A percentile compares a stretch with the other conserved stretches of the same genome.
Evolutionary conservation across 2,888 invertebrate genomes (phyloP).

Genomic region (Belgica antarctica): DNA sequence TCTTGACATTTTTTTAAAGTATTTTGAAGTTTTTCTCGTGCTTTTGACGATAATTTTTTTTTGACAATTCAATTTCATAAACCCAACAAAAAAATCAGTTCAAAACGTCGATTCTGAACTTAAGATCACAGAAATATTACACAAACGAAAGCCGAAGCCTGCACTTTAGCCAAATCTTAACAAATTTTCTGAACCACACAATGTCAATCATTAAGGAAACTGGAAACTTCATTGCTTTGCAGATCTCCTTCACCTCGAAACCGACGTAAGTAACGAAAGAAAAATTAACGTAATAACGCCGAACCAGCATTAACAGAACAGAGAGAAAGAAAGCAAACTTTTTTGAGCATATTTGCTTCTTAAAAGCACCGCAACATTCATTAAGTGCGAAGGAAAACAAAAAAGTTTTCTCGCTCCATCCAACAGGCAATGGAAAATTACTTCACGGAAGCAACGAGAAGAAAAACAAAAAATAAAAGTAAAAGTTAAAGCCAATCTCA

Average conservation of each 20-base stretch:
- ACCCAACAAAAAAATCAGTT: no score
- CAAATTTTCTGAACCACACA: neutral
- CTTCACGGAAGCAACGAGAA: neutral
- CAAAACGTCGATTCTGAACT: no score
- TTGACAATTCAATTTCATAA: no score
- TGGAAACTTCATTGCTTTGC: no score
- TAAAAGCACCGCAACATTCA: slow-evolving; percentile 19
- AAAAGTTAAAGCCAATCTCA: slow-evolving; percentile 23
- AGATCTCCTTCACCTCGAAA: neutral
- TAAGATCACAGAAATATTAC: no score
- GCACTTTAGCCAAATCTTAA: no score
- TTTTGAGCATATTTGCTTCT: neutral
- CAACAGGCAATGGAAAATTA: neutral
- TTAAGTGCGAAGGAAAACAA: neutral
- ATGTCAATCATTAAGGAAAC: neutral
- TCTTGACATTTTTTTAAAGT: no score
- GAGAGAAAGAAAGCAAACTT: neutral
- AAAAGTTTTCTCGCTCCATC: neutral
- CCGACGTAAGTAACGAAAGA: neutral
- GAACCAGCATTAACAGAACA: neutral
- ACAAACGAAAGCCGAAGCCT: no score
- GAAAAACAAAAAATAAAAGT: slow-evolving; percentile 3
- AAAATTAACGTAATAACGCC: neutral
- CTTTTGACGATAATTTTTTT: neutral
- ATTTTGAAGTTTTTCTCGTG: neutral